Evolutionary conservation across 1,140 invertebrate species (phyloP).

Genomic region (Orchestia grillus): DNA sequence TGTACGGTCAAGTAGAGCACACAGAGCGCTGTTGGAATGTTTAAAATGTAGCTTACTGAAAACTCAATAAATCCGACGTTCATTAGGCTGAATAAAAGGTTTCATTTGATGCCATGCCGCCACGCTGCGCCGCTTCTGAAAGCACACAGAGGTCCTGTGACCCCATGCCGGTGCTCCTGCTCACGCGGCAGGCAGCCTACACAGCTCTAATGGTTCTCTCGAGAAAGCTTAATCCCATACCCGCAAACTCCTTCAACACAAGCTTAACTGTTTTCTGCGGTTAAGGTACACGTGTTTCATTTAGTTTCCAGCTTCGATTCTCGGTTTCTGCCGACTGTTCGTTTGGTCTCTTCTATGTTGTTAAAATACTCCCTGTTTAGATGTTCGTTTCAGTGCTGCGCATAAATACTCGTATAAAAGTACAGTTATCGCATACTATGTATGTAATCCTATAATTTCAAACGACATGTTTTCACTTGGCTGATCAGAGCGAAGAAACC

Average conservation of each 20-base stretch:
- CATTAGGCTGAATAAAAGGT: conserved; percentile 50
- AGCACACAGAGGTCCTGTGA: conserved; percentile 8
- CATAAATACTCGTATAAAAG: background rate
- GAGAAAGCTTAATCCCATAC: background rate
- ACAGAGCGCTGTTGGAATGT: background rate
- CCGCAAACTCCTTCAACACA: conserved; percentile 11
- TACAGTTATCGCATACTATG: background rate
- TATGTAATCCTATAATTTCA: conserved; percentile 38
- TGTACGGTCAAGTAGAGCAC: background rate
- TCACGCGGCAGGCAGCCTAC: background rate
- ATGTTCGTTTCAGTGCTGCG: background rate
- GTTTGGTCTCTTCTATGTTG: background rate
- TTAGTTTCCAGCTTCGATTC: background rate
- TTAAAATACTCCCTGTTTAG: background rate
- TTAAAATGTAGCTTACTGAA: conserved; percentile 3
- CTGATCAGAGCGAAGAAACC: background rate
- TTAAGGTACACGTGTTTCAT: background rate
- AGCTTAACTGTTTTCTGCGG: conserved; percentile 17
- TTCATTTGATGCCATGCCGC: conserved; percentile 10
- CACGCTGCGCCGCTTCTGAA: conserved; percentile 26
- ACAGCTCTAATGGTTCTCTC: conserved; percentile 12
- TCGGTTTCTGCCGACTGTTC: background rate
- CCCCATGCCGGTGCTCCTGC: conserved; percentile 16
- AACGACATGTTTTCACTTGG: conserved; percentile 38
- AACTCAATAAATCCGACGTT: conserved; percentile 42